Conservation (phyloP, 2,888 invertebrate genomes). For the Patella pellucida region DNA sequence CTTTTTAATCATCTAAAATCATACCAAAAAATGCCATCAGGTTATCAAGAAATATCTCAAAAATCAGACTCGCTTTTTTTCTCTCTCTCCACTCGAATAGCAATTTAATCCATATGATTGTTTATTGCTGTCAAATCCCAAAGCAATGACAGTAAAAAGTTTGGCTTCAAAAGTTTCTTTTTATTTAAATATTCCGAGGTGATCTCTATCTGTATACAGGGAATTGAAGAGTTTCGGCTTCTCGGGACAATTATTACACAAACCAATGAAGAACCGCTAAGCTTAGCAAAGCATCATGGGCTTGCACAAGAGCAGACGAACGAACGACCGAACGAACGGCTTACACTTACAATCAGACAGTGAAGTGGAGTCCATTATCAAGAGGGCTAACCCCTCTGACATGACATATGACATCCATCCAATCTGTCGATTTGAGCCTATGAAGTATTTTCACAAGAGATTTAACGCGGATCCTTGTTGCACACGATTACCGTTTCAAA, state of each 20-base stretch:
- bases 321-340: too few relatives aligned
- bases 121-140: neutral
- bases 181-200: neutral
- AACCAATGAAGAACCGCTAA: neutral
- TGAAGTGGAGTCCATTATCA: neutral
- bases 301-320: neutral
- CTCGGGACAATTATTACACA: neutral
- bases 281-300: neutral
- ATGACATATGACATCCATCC: slow-evolving; percentile 6
- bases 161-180: neutral
- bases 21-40: too few relatives aligned
- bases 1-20: too few relatives aligned
- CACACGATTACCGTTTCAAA: neutral
- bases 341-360: neutral
- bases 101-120: slow-evolving; percentile 7
- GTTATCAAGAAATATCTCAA: too few relatives aligned
- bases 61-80: too few relatives aligned
- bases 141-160: slow-evolving; percentile 4
- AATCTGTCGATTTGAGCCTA: neutral
- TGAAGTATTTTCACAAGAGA: slow-evolving; percentile 6
- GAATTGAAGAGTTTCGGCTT: neutral
- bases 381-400: neutral
- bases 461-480: neutral
- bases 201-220: neutral
- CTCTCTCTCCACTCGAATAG: too few relatives aligned